Percentiles rank a stretch among this genome's conserved stretches.
phyloP scores from a whole-genome alignment of 2,113 vertebrate genomes.

The Echinops telfairi region DNA sequence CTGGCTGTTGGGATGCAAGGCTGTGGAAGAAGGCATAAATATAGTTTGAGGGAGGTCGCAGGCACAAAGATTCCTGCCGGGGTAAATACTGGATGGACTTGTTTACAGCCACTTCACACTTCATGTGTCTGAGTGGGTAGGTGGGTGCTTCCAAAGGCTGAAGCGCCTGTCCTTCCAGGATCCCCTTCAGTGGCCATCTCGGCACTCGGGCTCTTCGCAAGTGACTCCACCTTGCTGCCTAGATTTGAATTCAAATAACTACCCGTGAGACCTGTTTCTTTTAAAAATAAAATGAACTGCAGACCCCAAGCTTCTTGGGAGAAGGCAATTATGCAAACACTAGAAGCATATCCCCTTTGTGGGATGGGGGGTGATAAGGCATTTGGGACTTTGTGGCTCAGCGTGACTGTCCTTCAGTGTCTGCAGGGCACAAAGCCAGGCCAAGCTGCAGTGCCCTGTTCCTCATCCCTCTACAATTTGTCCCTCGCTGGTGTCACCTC shows the following conservation, averaged over 20 bases:
- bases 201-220: neutral
- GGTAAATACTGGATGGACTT: conserved; percentile 16
- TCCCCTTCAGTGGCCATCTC: neutral
- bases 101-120: conserved; percentile 40
- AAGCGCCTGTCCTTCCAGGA: neutral
- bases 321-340: neutral
- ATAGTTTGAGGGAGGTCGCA: conserved; percentile 49
- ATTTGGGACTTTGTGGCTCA: neutral
- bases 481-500: too few species aligned
- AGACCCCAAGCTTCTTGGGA: neutral
- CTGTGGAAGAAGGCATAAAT: conserved; percentile 49
- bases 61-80: neutral
- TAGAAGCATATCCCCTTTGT: neutral
- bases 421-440: neutral
- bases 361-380: neutral
- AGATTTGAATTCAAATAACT: neutral
- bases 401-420: neutral
- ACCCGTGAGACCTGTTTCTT: neutral
- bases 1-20: conserved; percentile 57
- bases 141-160: neutral
- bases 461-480: neutral
- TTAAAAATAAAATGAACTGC: neutral
- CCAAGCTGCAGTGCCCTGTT: neutral
- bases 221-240: neutral
- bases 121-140: neutral